A percentile compares a stretch with the other conserved stretches of the same genome.
These are phyloP conservation scores for Sula dactylatra DNA, from an alignment of 2,113 vertebrate genomes.

Conservation along the genomic window DNA sequence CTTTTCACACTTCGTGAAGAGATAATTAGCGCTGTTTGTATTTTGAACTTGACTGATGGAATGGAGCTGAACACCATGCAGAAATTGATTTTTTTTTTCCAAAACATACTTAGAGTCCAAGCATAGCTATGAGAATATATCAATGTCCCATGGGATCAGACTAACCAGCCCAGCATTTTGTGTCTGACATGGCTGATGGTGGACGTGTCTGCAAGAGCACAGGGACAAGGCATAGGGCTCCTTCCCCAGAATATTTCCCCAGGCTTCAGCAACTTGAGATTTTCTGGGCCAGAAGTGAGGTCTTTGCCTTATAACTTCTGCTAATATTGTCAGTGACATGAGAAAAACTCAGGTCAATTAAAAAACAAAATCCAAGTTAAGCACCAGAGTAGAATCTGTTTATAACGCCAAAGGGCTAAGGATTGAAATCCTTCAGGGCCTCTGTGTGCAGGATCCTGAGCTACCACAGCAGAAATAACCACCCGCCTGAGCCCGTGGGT, in stretches of 20 bases:
- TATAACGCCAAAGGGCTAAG: rapidly evolving
- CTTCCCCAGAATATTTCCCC: background rate
- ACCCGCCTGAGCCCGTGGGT: background rate
- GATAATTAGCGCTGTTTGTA: background rate
- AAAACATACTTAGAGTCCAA: background rate
- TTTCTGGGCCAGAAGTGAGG: background rate
- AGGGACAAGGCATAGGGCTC: background rate
- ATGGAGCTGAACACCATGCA: background rate
- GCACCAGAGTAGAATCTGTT: background rate
- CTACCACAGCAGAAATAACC: background rate
- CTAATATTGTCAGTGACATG: background rate
- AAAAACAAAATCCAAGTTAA: background rate
- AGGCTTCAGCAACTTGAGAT: background rate
- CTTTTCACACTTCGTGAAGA: background rate
- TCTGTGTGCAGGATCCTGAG: background rate
- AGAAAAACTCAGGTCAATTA: background rate
- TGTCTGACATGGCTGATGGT: background rate
- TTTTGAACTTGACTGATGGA: background rate
- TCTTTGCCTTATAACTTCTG: background rate
- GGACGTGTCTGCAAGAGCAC: background rate
- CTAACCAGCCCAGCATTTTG: background rate
- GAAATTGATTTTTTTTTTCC: background rate
- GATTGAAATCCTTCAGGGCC: background rate
- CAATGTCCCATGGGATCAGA: background rate
- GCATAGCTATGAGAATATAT: background rate